Base-by-base conservation (phyloP, 1,140 invertebrate genomes). In the Capitella teleta region DNA sequence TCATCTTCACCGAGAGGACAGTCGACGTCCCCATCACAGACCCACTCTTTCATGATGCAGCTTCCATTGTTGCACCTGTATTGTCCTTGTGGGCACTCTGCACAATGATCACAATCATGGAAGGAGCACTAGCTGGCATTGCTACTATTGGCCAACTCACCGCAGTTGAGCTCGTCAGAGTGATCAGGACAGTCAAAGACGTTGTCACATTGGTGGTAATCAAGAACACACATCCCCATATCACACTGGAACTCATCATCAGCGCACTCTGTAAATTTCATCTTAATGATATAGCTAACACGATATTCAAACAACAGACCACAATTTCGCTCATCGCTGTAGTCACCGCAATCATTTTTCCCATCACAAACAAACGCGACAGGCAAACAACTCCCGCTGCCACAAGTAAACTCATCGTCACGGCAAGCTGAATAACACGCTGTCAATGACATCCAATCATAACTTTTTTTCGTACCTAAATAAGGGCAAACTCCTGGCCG, bases 21-120 rank as follows among this genome's bases (percentile, higher is more conserved):
- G 49, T 63, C 60, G 18, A 23, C n/a, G 3, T 54, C 28, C 10
- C 59, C 55, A 36, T 63, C 61, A 53, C 61, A 67, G 2, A 57
- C 6, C 60, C 61, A 64, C 4, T 55, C 50, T 8, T 23, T 37
- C 23, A 52, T 50, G 8, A 67, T 62, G 52, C 65, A 67, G 0
- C 32, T 49, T 3, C 62, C 63, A 37, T 54, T 43, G 4, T 28
- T 18, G 48, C 57, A 62, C 0, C 41, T 38, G 24, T 56, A 47
- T n/a, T 57, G 54, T 14, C 52, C 51, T 0, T 28, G 42, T 4
- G 25, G 32, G 47, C 62, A 64, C 2, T 12, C 60, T 58, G 30
- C n/a, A n/a, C n/a, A 28, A 14, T 18, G 37, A 26, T 19, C 38
- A 32, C 16, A 38, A 38, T 36, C 14, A n/a, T 40, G 16, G 16